Percentiles rank a stretch among this genome's conserved stretches.
Evolutionary conservation across 2,888 invertebrate species (phyloP).

Genomic region (Chirona hameri): DNA sequence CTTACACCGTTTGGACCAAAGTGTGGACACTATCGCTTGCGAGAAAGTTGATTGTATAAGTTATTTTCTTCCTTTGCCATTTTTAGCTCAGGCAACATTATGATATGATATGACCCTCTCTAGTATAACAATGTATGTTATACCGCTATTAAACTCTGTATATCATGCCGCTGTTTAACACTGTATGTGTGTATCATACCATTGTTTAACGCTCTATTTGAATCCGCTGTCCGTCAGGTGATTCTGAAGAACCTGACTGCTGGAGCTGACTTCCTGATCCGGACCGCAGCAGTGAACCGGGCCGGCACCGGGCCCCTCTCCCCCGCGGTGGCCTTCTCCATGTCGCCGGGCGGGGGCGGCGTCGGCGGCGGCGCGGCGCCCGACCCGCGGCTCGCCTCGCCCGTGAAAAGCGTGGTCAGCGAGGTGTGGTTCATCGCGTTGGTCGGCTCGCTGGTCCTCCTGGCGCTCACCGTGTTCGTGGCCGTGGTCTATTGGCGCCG

Average conservation of each 20-base stretch:
- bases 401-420: constrained; percentile 35
- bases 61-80: too few species aligned
- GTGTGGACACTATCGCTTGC: too few species aligned
- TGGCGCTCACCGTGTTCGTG: constrained; percentile 51
- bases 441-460: constrained; percentile 59
- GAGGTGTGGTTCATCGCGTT: constrained; percentile 67
- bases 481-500: constrained; percentile 47
- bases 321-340: background rate
- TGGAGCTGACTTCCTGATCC: constrained; percentile 49
- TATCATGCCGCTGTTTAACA: too few species aligned
- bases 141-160: too few species aligned
- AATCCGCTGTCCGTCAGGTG: constrained; percentile 55
- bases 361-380: constrained; percentile 36
- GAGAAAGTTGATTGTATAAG: too few species aligned
- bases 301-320: constrained; percentile 5
- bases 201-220: too few species aligned
- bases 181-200: too few species aligned
- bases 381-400: constrained; percentile 35
- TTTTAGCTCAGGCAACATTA: too few species aligned
- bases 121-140: too few species aligned
- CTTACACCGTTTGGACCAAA: too few species aligned
- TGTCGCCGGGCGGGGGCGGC: constrained; percentile 25
- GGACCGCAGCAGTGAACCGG: constrained; percentile 5
- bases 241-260: constrained; percentile 81
- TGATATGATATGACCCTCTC: too few species aligned